Conservation (phyloP, 2,888 invertebrate species). For the Lucinisca nassula region DNA sequence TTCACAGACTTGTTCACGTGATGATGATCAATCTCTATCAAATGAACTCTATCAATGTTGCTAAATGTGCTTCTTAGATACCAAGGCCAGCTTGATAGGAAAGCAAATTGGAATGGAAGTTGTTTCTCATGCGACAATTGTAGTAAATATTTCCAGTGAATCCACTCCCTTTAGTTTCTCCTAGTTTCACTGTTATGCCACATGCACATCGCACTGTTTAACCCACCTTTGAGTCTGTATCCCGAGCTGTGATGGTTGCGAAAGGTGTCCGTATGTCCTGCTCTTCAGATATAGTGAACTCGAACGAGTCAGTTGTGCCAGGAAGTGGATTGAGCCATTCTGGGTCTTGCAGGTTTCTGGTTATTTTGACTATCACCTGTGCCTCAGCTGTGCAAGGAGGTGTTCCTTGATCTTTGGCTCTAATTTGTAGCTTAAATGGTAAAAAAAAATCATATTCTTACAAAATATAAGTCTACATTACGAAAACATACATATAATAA, state of each 20-base stretch:
- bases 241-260: constrained; percentile 31
- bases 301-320: constrained; percentile 46
- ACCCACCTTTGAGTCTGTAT: constrained; percentile 57
- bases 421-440: constrained; percentile 62
- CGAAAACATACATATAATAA: background rate
- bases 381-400: constrained; percentile 66
- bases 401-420: constrained; percentile 66
- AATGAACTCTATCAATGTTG: too few relatives aligned
- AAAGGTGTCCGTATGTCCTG: constrained; percentile 18
- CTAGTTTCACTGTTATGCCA: too few relatives aligned
- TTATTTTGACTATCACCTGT: constrained; percentile 64
- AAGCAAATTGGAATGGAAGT: too few relatives aligned
- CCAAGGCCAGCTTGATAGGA: too few relatives aligned
- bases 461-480: too few relatives aligned
- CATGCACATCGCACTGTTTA: too few relatives aligned
- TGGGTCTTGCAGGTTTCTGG: constrained; percentile 68
- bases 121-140: too few relatives aligned
- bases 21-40: too few relatives aligned
- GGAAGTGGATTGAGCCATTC: constrained; percentile 46
- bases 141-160: too few relatives aligned
- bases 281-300: constrained; percentile 60
- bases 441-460: background rate
- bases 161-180: too few relatives aligned
- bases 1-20: too few relatives aligned
- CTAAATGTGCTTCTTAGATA: too few relatives aligned